phyloP scores from a whole-genome alignment of 2,888 invertebrate genomes.

The Dastarcus helophoroides region DNA sequence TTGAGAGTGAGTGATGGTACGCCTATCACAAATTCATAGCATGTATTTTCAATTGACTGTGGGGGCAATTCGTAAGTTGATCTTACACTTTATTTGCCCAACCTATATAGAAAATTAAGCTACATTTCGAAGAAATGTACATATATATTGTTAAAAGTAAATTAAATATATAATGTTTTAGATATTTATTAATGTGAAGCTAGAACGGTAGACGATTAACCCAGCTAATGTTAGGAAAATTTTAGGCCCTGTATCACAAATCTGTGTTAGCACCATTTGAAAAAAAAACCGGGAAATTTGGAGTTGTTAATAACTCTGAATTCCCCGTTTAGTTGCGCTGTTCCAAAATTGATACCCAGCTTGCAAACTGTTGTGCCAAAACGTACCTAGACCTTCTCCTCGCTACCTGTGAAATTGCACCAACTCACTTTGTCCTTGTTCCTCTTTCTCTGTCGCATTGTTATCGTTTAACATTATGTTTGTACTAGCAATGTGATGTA shows the following conservation, averaged over 20 bases:
- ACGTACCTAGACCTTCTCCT: conserved; percentile 15
- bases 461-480: conserved; percentile 33
- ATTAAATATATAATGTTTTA: conserved; percentile 30
- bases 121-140: conserved; percentile 33
- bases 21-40: too few relatives aligned
- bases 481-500: conserved; percentile 37
- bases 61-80: too few relatives aligned
- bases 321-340: neutral
- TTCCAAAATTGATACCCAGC: neutral
- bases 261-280: conserved; percentile 24
- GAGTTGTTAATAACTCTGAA: too few relatives aligned
- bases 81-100: too few relatives aligned
- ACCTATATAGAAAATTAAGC: conserved; percentile 19
- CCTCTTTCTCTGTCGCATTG: conserved; percentile 27
- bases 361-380: conserved; percentile 33
- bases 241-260: conserved; percentile 30
- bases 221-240: conserved; percentile 27
- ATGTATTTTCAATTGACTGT: too few relatives aligned
- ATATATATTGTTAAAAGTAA: conserved; percentile 31
- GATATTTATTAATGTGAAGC: conserved; percentile 36
- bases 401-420: conserved; percentile 4
- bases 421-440: conserved; percentile 13
- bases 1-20: too few relatives aligned
- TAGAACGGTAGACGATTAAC: conserved; percentile 22
- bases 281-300: too few relatives aligned